Evolutionary conservation across 2,888 invertebrate species (phyloP).

Genomic region (Andrena trimmerana): DNA sequence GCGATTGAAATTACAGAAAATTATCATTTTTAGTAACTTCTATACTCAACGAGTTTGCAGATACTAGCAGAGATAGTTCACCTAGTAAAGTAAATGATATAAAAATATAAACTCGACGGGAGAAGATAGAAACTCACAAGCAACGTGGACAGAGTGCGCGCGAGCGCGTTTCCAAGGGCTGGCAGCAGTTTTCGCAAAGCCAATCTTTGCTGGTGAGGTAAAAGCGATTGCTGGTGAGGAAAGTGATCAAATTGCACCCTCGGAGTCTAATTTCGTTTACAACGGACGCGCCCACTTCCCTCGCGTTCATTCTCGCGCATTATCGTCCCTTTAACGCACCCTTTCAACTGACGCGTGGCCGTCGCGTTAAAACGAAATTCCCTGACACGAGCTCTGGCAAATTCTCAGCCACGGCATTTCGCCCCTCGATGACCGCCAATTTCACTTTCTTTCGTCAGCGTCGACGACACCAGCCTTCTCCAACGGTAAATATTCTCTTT

Average conservation of each 20-base stretch:
- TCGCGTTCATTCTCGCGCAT: slow-evolving; percentile 66
- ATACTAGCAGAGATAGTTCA: too few relatives aligned
- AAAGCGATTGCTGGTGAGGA: slow-evolving; percentile 81
- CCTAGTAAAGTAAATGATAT: background rate
- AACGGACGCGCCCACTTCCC: slow-evolving; percentile 73
- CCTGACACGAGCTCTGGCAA: background rate
- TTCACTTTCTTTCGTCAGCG: slow-evolving; percentile 4
- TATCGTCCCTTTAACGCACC: slow-evolving; percentile 46
- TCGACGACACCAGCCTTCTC: slow-evolving; percentile 1
- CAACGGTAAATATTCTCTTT: slow-evolving; percentile 37
- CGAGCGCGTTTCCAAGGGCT: slow-evolving; percentile 70
- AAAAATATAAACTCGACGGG: background rate
- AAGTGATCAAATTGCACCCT: slow-evolving; percentile 81
- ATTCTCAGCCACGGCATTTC: slow-evolving; percentile 11
- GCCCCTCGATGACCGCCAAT: background rate
- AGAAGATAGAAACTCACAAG: slow-evolving; percentile 74
- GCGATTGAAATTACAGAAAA: too few relatives aligned
- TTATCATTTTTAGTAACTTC: too few relatives aligned
- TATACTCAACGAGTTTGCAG: too few relatives aligned
- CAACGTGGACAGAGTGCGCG: slow-evolving; percentile 68
- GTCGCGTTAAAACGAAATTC: background rate
- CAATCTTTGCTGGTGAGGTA: slow-evolving; percentile 82
- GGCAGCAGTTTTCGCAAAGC: slow-evolving; percentile 77
- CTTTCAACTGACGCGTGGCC: slow-evolving; percentile 29
- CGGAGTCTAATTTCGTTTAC: slow-evolving; percentile 77